phyloP scores from a whole-genome alignment of 2,113 vertebrate species.

The Hemibagrus wyckioides region DNA sequence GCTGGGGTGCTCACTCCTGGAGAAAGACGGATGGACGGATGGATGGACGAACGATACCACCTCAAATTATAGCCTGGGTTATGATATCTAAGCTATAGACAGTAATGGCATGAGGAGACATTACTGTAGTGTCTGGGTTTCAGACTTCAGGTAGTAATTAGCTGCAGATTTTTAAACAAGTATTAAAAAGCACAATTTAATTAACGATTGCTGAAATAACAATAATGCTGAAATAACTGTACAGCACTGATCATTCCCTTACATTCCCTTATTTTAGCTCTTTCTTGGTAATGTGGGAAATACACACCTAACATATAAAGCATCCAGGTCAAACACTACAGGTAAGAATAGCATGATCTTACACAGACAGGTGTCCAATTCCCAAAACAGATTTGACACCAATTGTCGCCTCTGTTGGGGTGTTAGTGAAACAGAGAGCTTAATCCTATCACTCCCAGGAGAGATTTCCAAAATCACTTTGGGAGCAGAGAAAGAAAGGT shows the following conservation, averaged over 20 bases:
- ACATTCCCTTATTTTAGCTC: not conserved
- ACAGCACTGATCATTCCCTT: not conserved
- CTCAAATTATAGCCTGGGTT: too few species aligned
- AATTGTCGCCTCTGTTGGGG: slow-evolving; percentile 63
- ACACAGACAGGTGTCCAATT: slow-evolving; percentile 48
- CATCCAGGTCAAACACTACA: not conserved
- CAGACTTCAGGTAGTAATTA: not conserved
- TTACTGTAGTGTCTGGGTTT: not conserved
- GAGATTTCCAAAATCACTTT: slow-evolving; percentile 35
- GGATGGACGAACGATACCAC: too few species aligned
- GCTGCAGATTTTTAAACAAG: not conserved
- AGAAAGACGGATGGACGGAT: too few species aligned
- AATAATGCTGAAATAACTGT: not conserved
- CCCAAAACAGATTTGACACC: slow-evolving; percentile 50
- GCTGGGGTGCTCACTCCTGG: too few species aligned
- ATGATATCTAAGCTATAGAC: too few species aligned
- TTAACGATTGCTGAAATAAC: not conserved
- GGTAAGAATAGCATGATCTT: slow-evolving; percentile 24
- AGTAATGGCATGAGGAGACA: too few species aligned
- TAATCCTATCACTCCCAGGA: slow-evolving; percentile 27
- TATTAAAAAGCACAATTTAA: not conserved
- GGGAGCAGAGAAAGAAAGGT: slow-evolving; percentile 34
- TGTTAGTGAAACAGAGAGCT: slow-evolving; percentile 41
- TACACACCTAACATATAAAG: not conserved
- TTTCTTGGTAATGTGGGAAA: not conserved